Base-by-base conservation (phyloP, 2,797 vertebrate genomes). In the Lagocephalus sceleratus region DNA sequence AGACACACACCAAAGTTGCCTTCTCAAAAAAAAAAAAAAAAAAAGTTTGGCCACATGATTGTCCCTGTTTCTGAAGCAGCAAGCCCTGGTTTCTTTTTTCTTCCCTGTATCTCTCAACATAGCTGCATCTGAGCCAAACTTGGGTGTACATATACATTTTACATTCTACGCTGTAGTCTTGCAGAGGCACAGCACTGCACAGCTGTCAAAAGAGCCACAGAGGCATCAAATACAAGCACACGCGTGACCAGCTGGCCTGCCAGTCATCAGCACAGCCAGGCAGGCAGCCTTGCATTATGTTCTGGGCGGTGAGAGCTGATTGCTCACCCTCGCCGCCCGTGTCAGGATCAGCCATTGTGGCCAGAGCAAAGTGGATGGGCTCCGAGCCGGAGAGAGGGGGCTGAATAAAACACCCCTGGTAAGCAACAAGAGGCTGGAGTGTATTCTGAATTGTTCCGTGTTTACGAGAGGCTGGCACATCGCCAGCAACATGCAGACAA, bases 291-390 rank as follows among this genome's bases (percentile, higher is more conserved):
- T 76, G 60, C 73, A 79, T 78, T 66, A 70, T 73, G 73, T 66
- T 65, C 66, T 50, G 67, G 73, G 54, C 71, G 71, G 68, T 22
- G 54, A 74, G 47, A 57, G 63, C 60, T 72, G 76, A 81, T 73
- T 85, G 74, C 79, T 68, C 52, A 51, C 69, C 22, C 16, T 63
- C 48, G 73, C 64, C 60, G 68, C 69, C 61, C 72, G 43, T 73
- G 73, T 78, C 68, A 63, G 76, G 77, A 82, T 83, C 83, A 82
- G 68, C 63, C 70, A 63, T 78, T 81, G 77, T 79, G 78, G 66
- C 56, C 35, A 21, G 46, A 73, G 68, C 52, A 63, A 69, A 78
- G 78, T 55, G 71, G 75, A 64, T 66, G 47, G 75, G 63, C 74
- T 75, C 51, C 15, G 63, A 72, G 77, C 71, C 81, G 17, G 45